Conservation (phyloP, 2,888 invertebrate species). For the Nebria brevicollis region DNA sequence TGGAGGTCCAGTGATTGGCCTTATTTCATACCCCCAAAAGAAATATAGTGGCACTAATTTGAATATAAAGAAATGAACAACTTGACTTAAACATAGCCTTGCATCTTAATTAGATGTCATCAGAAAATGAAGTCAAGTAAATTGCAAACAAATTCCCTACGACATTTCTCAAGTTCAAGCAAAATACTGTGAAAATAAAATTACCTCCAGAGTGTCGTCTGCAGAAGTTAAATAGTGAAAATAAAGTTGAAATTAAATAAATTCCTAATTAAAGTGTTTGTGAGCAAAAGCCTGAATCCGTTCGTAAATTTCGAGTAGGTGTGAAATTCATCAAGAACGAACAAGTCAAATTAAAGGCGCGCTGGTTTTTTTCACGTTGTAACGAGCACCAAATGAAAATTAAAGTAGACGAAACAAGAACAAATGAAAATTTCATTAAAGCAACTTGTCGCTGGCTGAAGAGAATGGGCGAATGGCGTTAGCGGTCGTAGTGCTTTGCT, state of each 20-base stretch:
- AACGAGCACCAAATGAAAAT: constrained; percentile 43
- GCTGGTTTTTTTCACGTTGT: constrained; percentile 33
- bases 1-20: no score
- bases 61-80: background rate
- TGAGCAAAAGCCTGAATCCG: background rate
- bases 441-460: background rate
- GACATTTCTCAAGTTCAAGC: background rate
- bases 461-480: background rate
- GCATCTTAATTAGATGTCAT: background rate
- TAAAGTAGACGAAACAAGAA: constrained; percentile 41
- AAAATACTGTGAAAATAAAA: constrained; percentile 1
- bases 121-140: background rate
- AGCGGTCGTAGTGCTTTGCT: background rate
- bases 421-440: constrained; percentile 44
- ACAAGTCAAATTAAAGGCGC: constrained; percentile 34
- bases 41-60: background rate
- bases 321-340: background rate
- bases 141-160: background rate
- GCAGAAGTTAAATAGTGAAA: background rate
- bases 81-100: background rate
- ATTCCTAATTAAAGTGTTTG: constrained; percentile 1
- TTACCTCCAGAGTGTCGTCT: background rate
- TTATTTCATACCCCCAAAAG: no score
- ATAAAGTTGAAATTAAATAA: background rate
- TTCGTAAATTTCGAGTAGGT: background rate